phyloP scores from a whole-genome alignment of 2,797 vertebrate species.

The Eospalax fontanierii region DNA sequence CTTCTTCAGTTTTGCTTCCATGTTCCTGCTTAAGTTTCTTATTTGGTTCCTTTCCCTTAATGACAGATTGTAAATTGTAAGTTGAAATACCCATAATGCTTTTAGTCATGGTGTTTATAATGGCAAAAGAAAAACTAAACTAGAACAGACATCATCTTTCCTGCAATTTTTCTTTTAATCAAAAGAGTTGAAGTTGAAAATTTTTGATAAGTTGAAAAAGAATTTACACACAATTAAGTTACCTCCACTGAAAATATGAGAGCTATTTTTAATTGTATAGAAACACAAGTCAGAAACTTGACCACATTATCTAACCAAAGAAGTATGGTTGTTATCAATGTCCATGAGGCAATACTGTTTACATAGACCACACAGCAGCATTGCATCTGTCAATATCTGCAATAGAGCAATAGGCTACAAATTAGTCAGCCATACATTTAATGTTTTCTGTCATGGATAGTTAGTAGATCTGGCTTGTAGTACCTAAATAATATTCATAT shows the following conservation, averaged over 20 bases:
- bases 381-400: neutral
- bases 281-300: neutral
- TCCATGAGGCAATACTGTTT: neutral
- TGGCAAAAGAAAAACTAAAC: too few relatives aligned
- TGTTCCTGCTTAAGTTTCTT: too few relatives aligned
- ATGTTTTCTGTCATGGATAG: neutral
- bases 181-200: neutral
- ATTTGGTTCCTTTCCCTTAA: too few relatives aligned
- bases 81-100: too few relatives aligned
- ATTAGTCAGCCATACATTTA: neutral
- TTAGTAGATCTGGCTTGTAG: neutral
- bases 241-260: neutral
- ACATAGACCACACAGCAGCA: rapidly evolving
- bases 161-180: neutral
- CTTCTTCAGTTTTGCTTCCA: too few relatives aligned
- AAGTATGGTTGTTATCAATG: neutral
- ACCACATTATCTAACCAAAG: neutral
- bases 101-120: too few relatives aligned
- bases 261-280: neutral
- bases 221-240: too few relatives aligned
- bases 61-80: too few relatives aligned
- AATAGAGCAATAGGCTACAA: neutral
- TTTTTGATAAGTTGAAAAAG: too few relatives aligned
- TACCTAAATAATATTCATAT: neutral
- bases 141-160: too few relatives aligned